Percentiles rank a stretch among this genome's conserved stretches.
Evolutionary conservation across 2,888 invertebrate species (phyloP).

Genomic region (Aquatica leii): DNA sequence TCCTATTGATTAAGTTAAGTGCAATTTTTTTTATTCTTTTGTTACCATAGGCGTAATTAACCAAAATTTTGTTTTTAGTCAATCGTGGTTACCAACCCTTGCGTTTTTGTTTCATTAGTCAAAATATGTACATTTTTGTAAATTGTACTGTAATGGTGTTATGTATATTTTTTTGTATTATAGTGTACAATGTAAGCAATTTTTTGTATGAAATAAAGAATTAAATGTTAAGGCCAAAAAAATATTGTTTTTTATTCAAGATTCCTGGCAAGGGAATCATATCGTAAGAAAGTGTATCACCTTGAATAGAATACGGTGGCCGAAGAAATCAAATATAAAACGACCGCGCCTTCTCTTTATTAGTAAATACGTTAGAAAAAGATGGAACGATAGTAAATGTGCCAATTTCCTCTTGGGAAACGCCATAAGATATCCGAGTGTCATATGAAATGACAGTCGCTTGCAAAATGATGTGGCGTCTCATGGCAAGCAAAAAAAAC

Average conservation of each 20-base stretch:
- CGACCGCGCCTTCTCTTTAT: conserved; percentile 41
- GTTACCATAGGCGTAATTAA: conserved; percentile 23
- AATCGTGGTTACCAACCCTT: conserved; percentile 34
- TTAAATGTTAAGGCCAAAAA: conserved; percentile 54
- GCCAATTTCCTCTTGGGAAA: conserved; percentile 30
- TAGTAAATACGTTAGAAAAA: conserved; percentile 25
- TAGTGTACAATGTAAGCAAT: conserved; percentile 21
- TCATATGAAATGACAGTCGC: conserved; percentile 40
- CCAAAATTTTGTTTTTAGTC: conserved; percentile 24
- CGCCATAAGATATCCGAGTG: conserved; percentile 32
- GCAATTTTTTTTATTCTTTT: conserved; percentile 19
- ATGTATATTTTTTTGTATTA: conserved; percentile 17
- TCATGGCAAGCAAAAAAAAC: conserved; percentile 38
- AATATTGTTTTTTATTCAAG: conserved; percentile 44
- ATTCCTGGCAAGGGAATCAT: conserved; percentile 47
- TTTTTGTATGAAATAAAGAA: conserved; percentile 19
- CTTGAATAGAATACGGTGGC: conserved; percentile 42
- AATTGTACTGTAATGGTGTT: conserved; percentile 29
- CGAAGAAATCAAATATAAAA: conserved; percentile 34
- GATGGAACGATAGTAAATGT: conserved; percentile 25
- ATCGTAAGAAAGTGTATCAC: conserved; percentile 53
- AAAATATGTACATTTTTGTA: conserved; percentile 19
- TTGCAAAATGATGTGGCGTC: conserved; percentile 43
- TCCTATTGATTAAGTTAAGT: conserved; percentile 23
- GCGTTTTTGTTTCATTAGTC: conserved; percentile 18